Conservation (phyloP, 2,888 invertebrate genomes). For the Allygus modestus region DNA sequence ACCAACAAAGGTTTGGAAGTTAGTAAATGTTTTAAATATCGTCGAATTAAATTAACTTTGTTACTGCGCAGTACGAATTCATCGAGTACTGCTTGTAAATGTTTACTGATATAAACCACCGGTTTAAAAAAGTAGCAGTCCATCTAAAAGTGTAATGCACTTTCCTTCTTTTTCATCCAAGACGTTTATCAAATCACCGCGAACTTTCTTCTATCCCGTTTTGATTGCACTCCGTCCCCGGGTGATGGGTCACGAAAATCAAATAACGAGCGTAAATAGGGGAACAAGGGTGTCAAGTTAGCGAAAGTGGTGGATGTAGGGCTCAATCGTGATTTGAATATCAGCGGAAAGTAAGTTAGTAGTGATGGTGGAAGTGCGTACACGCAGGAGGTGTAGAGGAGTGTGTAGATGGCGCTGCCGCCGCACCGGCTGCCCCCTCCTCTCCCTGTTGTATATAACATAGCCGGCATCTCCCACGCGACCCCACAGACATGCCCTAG, state of each 20-base stretch:
- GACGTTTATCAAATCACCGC: neutral
- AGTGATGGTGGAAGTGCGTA: neutral
- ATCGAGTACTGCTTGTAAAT: no score
- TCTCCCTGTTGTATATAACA: neutral
- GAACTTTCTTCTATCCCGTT: conserved; percentile 38
- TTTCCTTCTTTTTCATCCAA: neutral
- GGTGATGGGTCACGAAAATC: conserved; percentile 27
- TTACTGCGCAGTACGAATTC: no score
- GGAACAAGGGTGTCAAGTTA: conserved; percentile 21
- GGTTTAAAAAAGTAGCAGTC: neutral
- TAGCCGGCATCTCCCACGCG: conserved; percentile 10
- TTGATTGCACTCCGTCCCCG: neutral
- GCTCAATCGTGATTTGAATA: conserved; percentile 13
- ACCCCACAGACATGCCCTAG: conserved; percentile 26
- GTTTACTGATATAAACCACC: no score
- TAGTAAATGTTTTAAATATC: no score
- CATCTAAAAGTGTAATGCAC: neutral
- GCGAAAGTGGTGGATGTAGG: conserved; percentile 22
- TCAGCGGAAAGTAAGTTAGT: conserved; percentile 15
- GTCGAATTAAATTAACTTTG: no score
- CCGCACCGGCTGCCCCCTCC: neutral
- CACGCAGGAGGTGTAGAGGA: neutral
- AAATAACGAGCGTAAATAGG: conserved; percentile 28
- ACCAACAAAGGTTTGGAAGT: no score
- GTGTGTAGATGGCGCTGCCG: neutral